Base-by-base conservation (phyloP, 2,113 vertebrate genomes). In the Crypturellus undulatus region DNA sequence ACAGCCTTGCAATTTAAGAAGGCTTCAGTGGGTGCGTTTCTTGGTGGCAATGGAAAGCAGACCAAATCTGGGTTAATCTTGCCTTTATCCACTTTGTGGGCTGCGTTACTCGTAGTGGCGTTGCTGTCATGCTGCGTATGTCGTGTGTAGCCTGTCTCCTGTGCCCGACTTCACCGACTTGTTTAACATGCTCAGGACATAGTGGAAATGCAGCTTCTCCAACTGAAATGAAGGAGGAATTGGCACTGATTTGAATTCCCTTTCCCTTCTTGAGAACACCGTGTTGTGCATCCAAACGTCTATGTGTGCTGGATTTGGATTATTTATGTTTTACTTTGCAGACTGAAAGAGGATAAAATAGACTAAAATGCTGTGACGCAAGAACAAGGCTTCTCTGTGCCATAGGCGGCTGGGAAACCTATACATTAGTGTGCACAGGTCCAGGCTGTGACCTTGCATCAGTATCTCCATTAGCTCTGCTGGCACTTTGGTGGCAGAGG, bases 21-120 rank as follows among this genome's bases (percentile, higher is more conserved):
- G 12, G 2, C 6, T 14, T 73, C 30, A 42, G 0, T 10, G 36
- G 60, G 2, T 3, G 5, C 8, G 0, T 28, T 52, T n/a, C 36
- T 4, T 2, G 11, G 52, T 32, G 38, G 49, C 40, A 67, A 4
- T 22, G 16, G 63, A 42, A 69, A 49, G 42, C 36, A 77, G 36
- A 28, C 15, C 52, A 42, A 52, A 71, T 52, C 38, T 79, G 60
- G 72, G 72, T 86, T 90, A 60, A 89, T 76, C 79, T 30, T 52
- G 18, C 36, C 5, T 52, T 47, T 68, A 52, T 51, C 36, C 56
- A 4, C 3, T 3, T 54, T 58, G 42, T 63, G 22, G 34, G 2
- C 20, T 26, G 51, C 59, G 22, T 92, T 93, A 38, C 40, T 70
- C 1, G 36, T 70, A 87, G 26, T 38, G 38, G 25, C 7, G 65